Base-by-base conservation (phyloP, 2,888 invertebrate species). In the Ypsolopha scabrella region DNA sequence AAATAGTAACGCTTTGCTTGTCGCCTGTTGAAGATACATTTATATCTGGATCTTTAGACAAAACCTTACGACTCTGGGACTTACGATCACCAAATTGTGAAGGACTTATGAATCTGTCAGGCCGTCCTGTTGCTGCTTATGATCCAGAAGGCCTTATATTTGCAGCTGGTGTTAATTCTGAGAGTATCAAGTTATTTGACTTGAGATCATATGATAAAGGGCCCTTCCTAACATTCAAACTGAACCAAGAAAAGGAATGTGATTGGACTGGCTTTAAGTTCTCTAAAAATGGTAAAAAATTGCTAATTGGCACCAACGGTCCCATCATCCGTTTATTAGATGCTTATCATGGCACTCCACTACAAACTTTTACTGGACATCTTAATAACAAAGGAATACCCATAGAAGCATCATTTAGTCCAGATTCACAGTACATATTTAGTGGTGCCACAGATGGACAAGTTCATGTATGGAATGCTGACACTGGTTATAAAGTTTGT, bases 11-110 rank as follows among this genome's bases (percentile, higher is more conserved):
- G 7, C 75, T 99, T 36, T 96, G 96, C 71, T 94, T 99, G 81
- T 98, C 98, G n/a, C 99, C 99, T 1, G 94, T 97, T 46, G 99
- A 99, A 81, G 99, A 99, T 71, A 97, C 97, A 47, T 99, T 99
- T 81, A 88, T 99, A 14, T 99, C 99, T 4, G 99, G 95, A 13
- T 98, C 99, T 0, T 69, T 98, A 67, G 99, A 99, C 76, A 98
- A 98, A 86, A 97, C 98, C 0, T 87, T 99, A 45, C 90, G 99
- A 52, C 85, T 99, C 44, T 99, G 99, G 99, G 99, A 99, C 79
- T 86, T 99, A 36, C 89, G 98, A 36, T 98, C 99, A 37, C 97
- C 98, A 0, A 99, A 97, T 75, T 99, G 99, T 74, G 98, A 98
- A 83, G 99, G 99, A 1, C 82, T 99, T 51, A 99, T 99, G 97